A percentile compares a stretch with the other conserved stretches of the same genome.
Conservation (phyloP, 2,113 vertebrate species). For the Tragulus kanchil region DNA sequence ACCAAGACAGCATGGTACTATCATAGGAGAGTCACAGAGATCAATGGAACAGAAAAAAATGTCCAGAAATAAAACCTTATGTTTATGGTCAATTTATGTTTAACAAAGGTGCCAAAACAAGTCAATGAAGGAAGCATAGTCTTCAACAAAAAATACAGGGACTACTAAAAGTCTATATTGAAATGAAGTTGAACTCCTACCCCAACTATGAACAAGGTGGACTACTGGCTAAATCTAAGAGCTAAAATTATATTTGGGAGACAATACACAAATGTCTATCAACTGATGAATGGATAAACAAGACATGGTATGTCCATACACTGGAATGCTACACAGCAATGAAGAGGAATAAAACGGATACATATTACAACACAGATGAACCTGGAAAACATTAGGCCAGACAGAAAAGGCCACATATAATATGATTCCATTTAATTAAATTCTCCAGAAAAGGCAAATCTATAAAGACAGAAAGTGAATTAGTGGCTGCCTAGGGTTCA, state of each 20-base stretch:
- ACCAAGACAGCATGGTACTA: not conserved
- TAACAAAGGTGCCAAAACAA: slow-evolving; percentile 36
- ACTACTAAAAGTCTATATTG: not conserved
- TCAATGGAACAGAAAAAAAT: slow-evolving; percentile 12
- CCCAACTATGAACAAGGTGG: not conserved
- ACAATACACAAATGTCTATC: slow-evolving; percentile 16
- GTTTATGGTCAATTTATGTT: slow-evolving; percentile 40
- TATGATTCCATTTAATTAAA: slow-evolving; percentile 33
- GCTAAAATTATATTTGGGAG: not conserved
- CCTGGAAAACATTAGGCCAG: not conserved
- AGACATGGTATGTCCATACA: not conserved
- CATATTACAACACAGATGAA: slow-evolving; percentile 1
- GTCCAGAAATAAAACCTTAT: not conserved
- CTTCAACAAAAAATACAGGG: not conserved
- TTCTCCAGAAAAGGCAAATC: slow-evolving; percentile 38
- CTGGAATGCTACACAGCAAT: not conserved
- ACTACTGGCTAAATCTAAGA: slow-evolving; percentile 5
- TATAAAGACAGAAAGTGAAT: slow-evolving; percentile 38
- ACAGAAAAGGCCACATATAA: slow-evolving; percentile 10
- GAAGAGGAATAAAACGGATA: slow-evolving; percentile 32
- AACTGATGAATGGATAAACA: not conserved
- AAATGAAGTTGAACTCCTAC: slow-evolving; percentile 24
- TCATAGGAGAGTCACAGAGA: not conserved
- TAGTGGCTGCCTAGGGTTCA: not conserved
- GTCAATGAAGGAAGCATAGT: not conserved